A percentile compares a stretch with the other conserved stretches of the same genome.
These are phyloP conservation scores for Cryptophagus acutangulus DNA, from an alignment of 2,888 invertebrate genomes.

Conservation along the genomic window DNA sequence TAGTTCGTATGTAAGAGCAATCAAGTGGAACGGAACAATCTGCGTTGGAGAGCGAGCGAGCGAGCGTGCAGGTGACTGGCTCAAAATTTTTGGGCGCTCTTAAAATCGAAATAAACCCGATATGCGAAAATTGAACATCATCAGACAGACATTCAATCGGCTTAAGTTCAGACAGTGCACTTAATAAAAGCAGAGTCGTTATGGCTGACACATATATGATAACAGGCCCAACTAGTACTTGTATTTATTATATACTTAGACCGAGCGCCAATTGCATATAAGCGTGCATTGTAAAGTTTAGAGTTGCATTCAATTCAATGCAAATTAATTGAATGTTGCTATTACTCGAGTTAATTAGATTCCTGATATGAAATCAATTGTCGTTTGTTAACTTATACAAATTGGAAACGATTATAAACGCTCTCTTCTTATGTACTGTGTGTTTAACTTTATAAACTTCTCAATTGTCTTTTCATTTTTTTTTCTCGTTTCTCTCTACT, in stretches of 20 bases:
- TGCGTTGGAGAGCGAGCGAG: constrained; percentile 8
- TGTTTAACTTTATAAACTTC: too few species aligned
- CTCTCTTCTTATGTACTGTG: too few species aligned
- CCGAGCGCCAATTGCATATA: constrained; percentile 9
- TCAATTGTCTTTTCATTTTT: too few species aligned
- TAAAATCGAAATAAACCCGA: too few species aligned
- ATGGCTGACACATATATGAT: constrained; percentile 33
- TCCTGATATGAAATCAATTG: constrained; percentile 41
- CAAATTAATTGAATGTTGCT: constrained; percentile 43
- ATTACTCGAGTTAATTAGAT: constrained; percentile 41
- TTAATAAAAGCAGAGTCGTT: too few species aligned
- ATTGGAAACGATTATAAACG: constrained; percentile 28
- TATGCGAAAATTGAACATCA: too few species aligned
- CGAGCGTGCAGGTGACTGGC: too few species aligned
- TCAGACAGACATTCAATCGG: too few species aligned
- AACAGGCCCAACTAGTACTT: constrained; percentile 29
- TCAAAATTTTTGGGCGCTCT: too few species aligned
- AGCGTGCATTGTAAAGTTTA: too few species aligned
- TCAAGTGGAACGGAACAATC: constrained; percentile 26
- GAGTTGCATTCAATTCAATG: constrained; percentile 40
- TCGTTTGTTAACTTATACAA: constrained; percentile 39
- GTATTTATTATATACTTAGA: constrained; percentile 32
- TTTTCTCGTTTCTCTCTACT: too few species aligned
- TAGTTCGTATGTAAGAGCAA: constrained; percentile 25
- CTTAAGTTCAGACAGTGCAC: too few species aligned